phyloP scores from a whole-genome alignment of 2,888 invertebrate genomes.

The Lycocerus yunnanus region DNA sequence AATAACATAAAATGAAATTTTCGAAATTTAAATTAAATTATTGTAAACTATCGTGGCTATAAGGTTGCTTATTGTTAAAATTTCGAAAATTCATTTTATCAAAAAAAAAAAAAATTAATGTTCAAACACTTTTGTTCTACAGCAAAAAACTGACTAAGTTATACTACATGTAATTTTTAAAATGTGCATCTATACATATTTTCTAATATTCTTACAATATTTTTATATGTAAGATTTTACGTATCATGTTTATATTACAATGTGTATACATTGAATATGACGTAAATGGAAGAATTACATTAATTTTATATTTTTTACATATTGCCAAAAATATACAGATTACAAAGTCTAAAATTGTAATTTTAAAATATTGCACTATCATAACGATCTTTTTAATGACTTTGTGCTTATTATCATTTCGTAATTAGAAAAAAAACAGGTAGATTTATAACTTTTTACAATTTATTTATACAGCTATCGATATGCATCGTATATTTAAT shows the following conservation, averaged over 20 bases:
- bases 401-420: slow-evolving; percentile 41
- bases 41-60: slow-evolving; percentile 37
- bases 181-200: slow-evolving; percentile 51
- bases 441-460: slow-evolving; percentile 42
- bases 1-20: slow-evolving; percentile 51
- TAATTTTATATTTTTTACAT: slow-evolving; percentile 43
- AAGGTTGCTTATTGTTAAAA: slow-evolving; percentile 34
- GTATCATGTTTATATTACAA: slow-evolving; percentile 53
- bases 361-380: slow-evolving; percentile 52
- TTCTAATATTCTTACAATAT: slow-evolving; percentile 32
- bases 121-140: slow-evolving; percentile 44
- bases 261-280: slow-evolving; percentile 52
- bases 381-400: slow-evolving; percentile 33
- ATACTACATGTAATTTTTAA: slow-evolving; percentile 54
- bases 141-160: slow-evolving; percentile 48
- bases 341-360: slow-evolving; percentile 32
- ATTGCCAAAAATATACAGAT: slow-evolving; percentile 50
- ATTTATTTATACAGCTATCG: slow-evolving; percentile 43
- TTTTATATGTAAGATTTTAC: slow-evolving; percentile 40
- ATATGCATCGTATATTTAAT: slow-evolving; percentile 51
- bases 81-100: slow-evolving; percentile 38
- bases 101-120: slow-evolving; percentile 33
- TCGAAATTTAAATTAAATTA: slow-evolving; percentile 38
- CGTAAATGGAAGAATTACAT: slow-evolving; percentile 50
- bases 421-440: slow-evolving; percentile 29